A percentile compares a stretch with the other conserved stretches of the same genome.
These are phyloP conservation scores for Okamejei kenojei DNA, from an alignment of 2,797 vertebrate genomes.

Conservation along the genomic window DNA sequence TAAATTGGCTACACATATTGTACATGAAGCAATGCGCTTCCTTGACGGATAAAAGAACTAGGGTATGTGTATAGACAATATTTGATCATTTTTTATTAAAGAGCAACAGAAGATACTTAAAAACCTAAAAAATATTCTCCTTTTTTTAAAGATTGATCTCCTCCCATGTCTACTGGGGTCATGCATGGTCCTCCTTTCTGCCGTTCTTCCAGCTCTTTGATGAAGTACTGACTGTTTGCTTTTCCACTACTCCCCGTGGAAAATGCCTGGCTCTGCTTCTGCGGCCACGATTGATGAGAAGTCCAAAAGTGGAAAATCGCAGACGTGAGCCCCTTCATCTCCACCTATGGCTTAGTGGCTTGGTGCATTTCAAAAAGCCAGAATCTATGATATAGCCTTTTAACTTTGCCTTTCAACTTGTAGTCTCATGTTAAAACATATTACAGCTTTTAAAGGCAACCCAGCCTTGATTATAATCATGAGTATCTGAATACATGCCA, in stretches of 20 bases:
- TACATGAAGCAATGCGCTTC: background rate
- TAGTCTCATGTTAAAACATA: background rate
- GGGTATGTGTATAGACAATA: background rate
- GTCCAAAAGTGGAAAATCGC: background rate
- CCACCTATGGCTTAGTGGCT: background rate
- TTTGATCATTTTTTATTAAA: background rate
- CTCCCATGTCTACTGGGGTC: background rate
- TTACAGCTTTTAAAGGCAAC: slow-evolving; percentile 4
- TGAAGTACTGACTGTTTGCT: background rate
- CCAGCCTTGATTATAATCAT: slow-evolving; percentile 31
- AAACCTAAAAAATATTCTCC: background rate
- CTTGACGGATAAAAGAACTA: background rate
- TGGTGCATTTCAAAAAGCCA: background rate
- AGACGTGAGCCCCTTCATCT: background rate
- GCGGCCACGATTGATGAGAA: background rate
- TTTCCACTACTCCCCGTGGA: background rate
- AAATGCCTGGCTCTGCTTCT: background rate
- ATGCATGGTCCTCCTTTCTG: background rate
- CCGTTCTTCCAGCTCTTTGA: background rate
- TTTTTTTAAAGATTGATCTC: background rate
- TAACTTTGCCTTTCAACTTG: slow-evolving; percentile 3
- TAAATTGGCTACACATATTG: background rate
- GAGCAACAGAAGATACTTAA: background rate
- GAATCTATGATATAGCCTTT: slow-evolving; percentile 13
- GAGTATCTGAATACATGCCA: slow-evolving; percentile 1